These are phyloP conservation scores for Oreamnos americanus DNA, from an alignment of 2,113 vertebrate species.

Conservation along the genomic window DNA sequence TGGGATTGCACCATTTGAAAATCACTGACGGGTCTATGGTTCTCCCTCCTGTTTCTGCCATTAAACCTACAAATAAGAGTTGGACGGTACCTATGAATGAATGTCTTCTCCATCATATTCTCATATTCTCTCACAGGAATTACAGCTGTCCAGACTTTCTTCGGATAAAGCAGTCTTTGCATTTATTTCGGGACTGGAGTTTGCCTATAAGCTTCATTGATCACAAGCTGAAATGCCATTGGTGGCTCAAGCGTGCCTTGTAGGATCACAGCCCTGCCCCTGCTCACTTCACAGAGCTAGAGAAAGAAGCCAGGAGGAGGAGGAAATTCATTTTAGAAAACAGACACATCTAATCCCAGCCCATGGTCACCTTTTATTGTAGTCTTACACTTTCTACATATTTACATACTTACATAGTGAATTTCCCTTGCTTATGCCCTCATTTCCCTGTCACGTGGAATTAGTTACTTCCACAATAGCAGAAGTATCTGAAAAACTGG, in stretches of 20 bases:
- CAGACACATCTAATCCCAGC: neutral
- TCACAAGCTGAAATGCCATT: neutral
- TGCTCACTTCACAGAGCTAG: neutral
- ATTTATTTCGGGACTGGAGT: neutral
- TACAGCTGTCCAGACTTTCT: neutral
- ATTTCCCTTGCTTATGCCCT: neutral
- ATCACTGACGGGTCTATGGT: neutral
- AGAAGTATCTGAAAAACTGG: neutral
- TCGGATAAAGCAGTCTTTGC: neutral
- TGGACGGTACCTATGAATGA: neutral
- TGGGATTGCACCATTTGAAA: neutral
- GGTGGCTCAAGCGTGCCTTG: neutral
- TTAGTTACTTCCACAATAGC: neutral
- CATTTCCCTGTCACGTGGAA: neutral
- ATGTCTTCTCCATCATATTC: neutral
- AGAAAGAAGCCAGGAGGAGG: neutral
- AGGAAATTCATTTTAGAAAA: neutral
- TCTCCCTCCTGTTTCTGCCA: neutral
- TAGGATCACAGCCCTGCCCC: neutral
- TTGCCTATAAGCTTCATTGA: constrained; percentile 1
- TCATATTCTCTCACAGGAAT: neutral
- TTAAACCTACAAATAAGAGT: neutral
- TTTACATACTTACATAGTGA: neutral
- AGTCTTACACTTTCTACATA: neutral
- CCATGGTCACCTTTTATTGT: too few relatives aligned